phyloP scores from a whole-genome alignment of 2,888 invertebrate genomes.

The Papilio demoleus region DNA sequence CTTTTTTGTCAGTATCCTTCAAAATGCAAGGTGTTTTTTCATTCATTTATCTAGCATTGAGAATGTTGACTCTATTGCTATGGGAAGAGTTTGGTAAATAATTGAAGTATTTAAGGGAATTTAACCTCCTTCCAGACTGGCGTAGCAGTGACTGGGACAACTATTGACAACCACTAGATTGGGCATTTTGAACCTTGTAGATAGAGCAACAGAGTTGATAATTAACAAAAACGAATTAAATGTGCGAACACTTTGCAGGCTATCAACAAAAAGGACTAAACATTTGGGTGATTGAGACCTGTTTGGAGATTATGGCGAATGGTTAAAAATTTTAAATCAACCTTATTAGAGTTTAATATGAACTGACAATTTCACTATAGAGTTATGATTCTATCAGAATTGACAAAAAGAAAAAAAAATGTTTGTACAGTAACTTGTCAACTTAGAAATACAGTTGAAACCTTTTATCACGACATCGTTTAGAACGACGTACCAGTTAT shows the following conservation, averaged over 20 bases:
- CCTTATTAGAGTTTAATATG: constrained; percentile 49
- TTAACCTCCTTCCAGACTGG: constrained; percentile 38
- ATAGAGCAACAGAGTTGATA: constrained; percentile 14
- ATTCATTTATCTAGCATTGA: background rate
- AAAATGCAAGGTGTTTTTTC: background rate
- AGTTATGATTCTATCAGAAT: background rate
- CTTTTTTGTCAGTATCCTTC: background rate
- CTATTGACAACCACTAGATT: constrained; percentile 36
- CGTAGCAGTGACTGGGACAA: constrained; percentile 35
- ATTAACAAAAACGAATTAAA: constrained; percentile 55
- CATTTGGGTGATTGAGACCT: constrained; percentile 60
- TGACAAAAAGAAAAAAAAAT: background rate
- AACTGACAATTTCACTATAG: constrained; percentile 38
- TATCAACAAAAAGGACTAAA: constrained; percentile 75
- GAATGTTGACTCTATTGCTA: background rate
- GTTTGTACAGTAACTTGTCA: too few relatives aligned
- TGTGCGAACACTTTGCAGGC: constrained; percentile 73
- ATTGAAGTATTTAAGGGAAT: constrained; percentile 32
- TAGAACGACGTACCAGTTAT: too few relatives aligned
- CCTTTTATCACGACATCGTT: too few relatives aligned
- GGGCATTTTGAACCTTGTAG: constrained; percentile 17
- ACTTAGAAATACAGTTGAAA: too few relatives aligned
- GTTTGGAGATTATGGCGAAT: constrained; percentile 57
- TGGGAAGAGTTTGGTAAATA: background rate
- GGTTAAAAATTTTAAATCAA: constrained; percentile 52